Conservation (phyloP, 2,113 vertebrate genomes). For the Morone chrysops region DNA sequence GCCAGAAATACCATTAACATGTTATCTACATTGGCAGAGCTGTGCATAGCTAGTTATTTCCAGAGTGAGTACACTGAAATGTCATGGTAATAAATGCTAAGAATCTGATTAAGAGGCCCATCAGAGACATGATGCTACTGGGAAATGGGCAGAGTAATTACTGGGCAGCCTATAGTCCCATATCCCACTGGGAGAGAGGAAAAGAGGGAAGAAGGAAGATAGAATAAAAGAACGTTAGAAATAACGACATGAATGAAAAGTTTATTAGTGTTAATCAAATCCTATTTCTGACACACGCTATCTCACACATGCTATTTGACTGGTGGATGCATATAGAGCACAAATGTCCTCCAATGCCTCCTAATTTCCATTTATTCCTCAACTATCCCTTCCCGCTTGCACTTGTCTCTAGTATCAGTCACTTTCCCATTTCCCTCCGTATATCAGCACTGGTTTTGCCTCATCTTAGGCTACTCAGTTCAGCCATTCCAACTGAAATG, state of each 20-base stretch:
- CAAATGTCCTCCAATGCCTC: constrained; percentile 13
- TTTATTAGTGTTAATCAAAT: constrained; percentile 58
- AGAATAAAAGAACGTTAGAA: constrained; percentile 12
- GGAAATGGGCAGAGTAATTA: constrained; percentile 75
- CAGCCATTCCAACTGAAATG: constrained; percentile 76
- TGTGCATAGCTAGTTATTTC: constrained; percentile 56
- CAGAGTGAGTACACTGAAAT: constrained; percentile 51
- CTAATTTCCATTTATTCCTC: constrained; percentile 32
- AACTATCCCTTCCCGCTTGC: constrained; percentile 1
- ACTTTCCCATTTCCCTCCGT: constrained; percentile 12
- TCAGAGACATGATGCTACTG: constrained; percentile 60
- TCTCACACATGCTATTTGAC: constrained; percentile 27
- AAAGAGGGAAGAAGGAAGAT: constrained; percentile 17
- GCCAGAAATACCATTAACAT: constrained; percentile 68
- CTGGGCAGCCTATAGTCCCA: constrained; percentile 50
- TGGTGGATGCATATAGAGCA: background rate
- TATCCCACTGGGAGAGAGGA: constrained; percentile 41
- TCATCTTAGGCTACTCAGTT: constrained; percentile 63
- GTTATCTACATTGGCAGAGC: constrained; percentile 41
- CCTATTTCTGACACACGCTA: constrained; percentile 29
- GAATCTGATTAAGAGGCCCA: constrained; percentile 71
- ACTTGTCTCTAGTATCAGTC: constrained; percentile 20
- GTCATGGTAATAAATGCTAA: constrained; percentile 73
- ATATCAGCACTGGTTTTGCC: constrained; percentile 56
- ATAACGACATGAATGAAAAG: background rate